Conservation (phyloP, 2,888 invertebrate species). For the Leptinotarsa haldemani region DNA sequence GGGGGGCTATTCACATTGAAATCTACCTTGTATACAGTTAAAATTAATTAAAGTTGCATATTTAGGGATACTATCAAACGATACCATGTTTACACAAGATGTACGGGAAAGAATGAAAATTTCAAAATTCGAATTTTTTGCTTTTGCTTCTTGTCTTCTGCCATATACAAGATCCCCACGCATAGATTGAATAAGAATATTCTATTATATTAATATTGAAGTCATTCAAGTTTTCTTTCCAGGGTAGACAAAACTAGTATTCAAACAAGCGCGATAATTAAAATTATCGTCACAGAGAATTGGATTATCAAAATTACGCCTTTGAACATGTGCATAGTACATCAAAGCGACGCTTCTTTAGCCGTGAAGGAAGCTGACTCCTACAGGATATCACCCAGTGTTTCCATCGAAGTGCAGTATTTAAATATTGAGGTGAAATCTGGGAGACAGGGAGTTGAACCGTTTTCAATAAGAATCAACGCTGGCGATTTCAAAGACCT, state of each 20-base stretch:
- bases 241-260: constrained; percentile 81
- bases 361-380: constrained; percentile 81
- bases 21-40: not conserved
- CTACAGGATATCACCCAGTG: constrained; percentile 75
- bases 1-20: constrained; percentile 35
- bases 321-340: constrained; percentile 78
- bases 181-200: not conserved
- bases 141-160: too few relatives aligned
- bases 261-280: constrained; percentile 75
- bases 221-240: constrained; percentile 52
- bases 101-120: too few relatives aligned
- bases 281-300: constrained; percentile 82
- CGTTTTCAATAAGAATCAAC: constrained; percentile 80
- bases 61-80: too few relatives aligned
- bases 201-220: not conserved
- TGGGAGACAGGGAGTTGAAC: constrained; percentile 69
- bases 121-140: too few relatives aligned
- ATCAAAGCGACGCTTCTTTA: constrained; percentile 83
- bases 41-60: too few relatives aligned
- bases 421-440: constrained; percentile 83
- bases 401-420: constrained; percentile 82
- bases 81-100: too few relatives aligned
- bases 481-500: constrained; percentile 83
- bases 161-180: too few relatives aligned
- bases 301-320: constrained; percentile 89